Conservation (phyloP, 2,113 vertebrate genomes). For the Crotalus helleri region DNA sequence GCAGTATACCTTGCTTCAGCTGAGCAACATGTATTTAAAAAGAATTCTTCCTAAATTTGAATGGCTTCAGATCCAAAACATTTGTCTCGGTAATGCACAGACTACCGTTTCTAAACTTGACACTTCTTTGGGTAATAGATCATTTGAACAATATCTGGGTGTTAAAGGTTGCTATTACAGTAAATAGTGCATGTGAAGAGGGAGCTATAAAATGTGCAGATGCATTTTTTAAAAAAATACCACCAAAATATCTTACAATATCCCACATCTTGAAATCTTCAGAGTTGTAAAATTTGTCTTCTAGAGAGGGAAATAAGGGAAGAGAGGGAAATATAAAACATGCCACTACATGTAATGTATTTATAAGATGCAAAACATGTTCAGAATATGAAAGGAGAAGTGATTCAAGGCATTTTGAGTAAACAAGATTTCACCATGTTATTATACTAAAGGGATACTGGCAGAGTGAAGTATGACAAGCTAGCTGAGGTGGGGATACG, state of each 20-base stretch:
- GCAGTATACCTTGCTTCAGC: conserved; percentile 37
- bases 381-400: background rate
- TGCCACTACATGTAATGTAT: background rate
- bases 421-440: conserved; percentile 4
- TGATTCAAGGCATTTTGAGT: conserved; percentile 6
- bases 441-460: background rate
- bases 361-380: conserved; percentile 14
- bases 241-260: conserved; percentile 16
- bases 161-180: conserved; percentile 29
- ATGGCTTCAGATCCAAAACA: conserved; percentile 37
- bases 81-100: conserved; percentile 40
- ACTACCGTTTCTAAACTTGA: conserved; percentile 26
- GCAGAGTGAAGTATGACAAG: background rate
- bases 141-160: conserved; percentile 23
- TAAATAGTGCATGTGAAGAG: conserved; percentile 33
- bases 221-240: background rate
- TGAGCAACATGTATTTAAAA: conserved; percentile 40
- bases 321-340: conserved; percentile 19
- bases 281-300: conserved; percentile 30
- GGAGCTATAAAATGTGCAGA: conserved; percentile 22
- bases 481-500: background rate
- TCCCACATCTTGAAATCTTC: conserved; percentile 18
- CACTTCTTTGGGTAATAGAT: conserved; percentile 32
- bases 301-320: background rate
- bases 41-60: background rate